Evolutionary conservation across 2,888 invertebrate species (phyloP), one percentile per base, ranked within the genome.

Genomic region (Apeira syringaria): DNA sequence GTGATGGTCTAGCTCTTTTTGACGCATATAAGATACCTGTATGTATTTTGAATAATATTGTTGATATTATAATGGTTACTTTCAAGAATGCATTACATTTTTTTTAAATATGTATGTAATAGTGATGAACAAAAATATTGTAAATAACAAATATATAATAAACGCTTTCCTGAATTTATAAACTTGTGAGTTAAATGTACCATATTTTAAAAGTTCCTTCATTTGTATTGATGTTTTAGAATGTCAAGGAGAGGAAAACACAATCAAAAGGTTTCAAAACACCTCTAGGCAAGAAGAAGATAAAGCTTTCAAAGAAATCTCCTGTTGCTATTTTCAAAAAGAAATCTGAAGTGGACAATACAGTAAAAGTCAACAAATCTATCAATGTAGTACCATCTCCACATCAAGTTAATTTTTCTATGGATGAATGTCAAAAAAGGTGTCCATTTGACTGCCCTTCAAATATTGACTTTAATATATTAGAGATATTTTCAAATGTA

Each of bases 251-350:
- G 0, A 85, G 77, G 56, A 61, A 49, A 5, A 64, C 44, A 22
- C 74, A 72, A 53, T 35, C 60, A 4, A 87, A 82, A 58, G 54
- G 61, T 26, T 74, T 70, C 32, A 89, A 85, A 55, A 68, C 64
- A 50, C 85, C 89, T 4, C 89, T 86, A 47, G 84, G 85, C 51
- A 88, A 86, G 63, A 71, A 76, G 27, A 80, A 80, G 56, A 88
- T 80, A 59, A 87, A 80, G 46, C 38, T 53, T n/a, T 41, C 53
- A 3, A 87, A 84, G 50, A 84, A 69, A 48, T 88, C 88, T 2
- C 89, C 89, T 20, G 76, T 79, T 3, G 47, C 76, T 13, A 61
- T 86, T 12, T 74, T 72, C 50, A 87, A 85, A 60, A 86, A 80
- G 53, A 83, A 81, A 61, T 52, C 75, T 35, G 77, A 82, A 59